A percentile compares a stretch with the other conserved stretches of the same genome.
Evolutionary conservation across 2,888 invertebrate species (phyloP).

Genomic region (Pterostichus madidus): DNA sequence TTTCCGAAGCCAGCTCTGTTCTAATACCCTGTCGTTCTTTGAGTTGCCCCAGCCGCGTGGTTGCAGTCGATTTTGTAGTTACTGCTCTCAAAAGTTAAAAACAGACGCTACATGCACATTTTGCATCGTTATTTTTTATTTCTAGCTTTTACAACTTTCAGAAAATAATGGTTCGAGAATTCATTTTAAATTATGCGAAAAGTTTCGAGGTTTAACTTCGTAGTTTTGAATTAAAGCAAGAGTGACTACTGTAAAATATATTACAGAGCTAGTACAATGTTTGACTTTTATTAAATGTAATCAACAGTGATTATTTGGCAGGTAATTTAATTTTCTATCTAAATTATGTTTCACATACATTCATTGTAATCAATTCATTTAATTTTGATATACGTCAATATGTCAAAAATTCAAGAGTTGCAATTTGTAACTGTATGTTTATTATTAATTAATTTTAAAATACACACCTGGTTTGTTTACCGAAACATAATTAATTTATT

Average conservation of each 20-base stretch:
- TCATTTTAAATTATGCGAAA: slow-evolving; percentile 61
- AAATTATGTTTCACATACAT: not conserved
- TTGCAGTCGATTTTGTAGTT: slow-evolving; percentile 11
- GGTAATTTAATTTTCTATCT: too few species aligned
- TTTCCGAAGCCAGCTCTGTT: not conserved
- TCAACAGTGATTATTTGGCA: too few species aligned
- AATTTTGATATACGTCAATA: not conserved
- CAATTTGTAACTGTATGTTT: not conserved
- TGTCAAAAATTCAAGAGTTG: not conserved
- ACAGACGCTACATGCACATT: slow-evolving; percentile 48
- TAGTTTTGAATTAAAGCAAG: slow-evolving; percentile 34
- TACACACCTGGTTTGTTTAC: not conserved
- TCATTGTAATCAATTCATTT: not conserved
- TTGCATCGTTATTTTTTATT: slow-evolving; percentile 44
- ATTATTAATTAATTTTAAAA: not conserved
- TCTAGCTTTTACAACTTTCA: slow-evolving; percentile 55
- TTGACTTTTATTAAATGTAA: not conserved
- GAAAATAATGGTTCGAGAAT: slow-evolving; percentile 49
- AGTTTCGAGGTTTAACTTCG: slow-evolving; percentile 45
- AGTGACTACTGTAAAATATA: not conserved
- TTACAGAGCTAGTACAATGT: not conserved
- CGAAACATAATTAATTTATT: slow-evolving; percentile 2
- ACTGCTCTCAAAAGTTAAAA: slow-evolving; percentile 51
- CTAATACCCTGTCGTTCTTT: not conserved
- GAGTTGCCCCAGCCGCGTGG: not conserved